Conservation (phyloP, 2,113 vertebrate genomes). For the Actenoides hombroni region DNA sequence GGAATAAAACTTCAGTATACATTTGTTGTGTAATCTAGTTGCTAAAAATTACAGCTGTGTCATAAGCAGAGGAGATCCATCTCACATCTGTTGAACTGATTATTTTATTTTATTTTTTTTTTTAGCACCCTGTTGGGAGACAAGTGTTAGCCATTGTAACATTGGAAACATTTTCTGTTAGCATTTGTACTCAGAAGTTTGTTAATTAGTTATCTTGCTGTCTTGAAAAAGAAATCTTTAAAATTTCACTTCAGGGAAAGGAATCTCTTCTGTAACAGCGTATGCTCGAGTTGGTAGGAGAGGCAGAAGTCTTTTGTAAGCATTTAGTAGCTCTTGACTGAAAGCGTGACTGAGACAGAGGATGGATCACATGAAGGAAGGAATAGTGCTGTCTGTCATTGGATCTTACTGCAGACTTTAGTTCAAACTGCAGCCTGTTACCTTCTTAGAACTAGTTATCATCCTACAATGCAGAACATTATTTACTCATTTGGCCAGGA, state of each 20-base stretch:
- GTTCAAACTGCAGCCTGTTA: background rate
- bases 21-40: constrained; percentile 27
- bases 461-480: background rate
- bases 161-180: constrained; percentile 3
- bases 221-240: constrained; percentile 5
- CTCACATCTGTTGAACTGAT: background rate
- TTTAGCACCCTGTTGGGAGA: background rate
- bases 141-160: background rate
- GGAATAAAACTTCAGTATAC: background rate
- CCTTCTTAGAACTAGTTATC: background rate
- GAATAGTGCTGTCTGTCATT: background rate
- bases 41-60: constrained; percentile 16
- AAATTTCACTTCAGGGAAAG: constrained; percentile 25
- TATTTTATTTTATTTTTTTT: background rate
- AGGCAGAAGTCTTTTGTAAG: background rate
- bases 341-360: background rate
- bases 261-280: background rate
- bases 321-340: background rate
- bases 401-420: background rate
- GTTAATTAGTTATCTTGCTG: constrained; percentile 36
- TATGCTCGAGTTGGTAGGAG: constrained; percentile 1
- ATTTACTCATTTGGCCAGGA: background rate
- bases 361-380: background rate
- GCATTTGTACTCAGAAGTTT: constrained; percentile 3
- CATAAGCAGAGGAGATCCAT: background rate